These are phyloP conservation scores for Epirrhoe tristata DNA, from an alignment of 2,888 invertebrate species.

Conservation along the genomic window DNA sequence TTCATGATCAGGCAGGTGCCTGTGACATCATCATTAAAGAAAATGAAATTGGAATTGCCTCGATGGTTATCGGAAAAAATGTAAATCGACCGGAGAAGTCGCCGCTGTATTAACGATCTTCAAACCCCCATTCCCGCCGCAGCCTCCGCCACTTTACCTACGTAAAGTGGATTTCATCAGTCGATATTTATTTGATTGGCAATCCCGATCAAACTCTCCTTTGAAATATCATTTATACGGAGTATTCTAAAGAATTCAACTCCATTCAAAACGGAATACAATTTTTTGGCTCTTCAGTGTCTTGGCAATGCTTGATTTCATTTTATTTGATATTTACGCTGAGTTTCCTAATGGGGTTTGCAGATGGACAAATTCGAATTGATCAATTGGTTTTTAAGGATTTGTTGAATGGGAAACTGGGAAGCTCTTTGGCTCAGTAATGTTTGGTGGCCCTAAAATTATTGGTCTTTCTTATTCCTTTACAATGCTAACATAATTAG, in stretches of 20 bases:
- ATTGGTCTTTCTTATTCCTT: too few relatives aligned
- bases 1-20: not conserved
- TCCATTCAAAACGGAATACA: slow-evolving; percentile 39
- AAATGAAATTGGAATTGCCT: slow-evolving; percentile 51
- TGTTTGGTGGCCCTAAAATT: too few relatives aligned
- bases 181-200: slow-evolving; percentile 57
- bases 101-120: slow-evolving; percentile 51
- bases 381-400: slow-evolving; percentile 1
- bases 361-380: not conserved
- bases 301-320: slow-evolving; percentile 27
- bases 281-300: slow-evolving; percentile 35
- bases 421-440: not conserved
- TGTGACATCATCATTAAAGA: slow-evolving; percentile 39
- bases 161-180: slow-evolving; percentile 51
- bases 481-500: too few relatives aligned
- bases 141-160: slow-evolving; percentile 47
- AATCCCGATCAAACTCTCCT: slow-evolving; percentile 50
- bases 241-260: slow-evolving; percentile 37
- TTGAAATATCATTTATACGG: slow-evolving; percentile 49
- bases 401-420: not conserved
- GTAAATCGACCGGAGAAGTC: slow-evolving; percentile 43
- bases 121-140: slow-evolving; percentile 50
- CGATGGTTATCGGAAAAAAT: slow-evolving; percentile 50
- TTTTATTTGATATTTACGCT: slow-evolving; percentile 14
- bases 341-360: slow-evolving; percentile 11